Percentiles rank a stretch among this genome's conserved stretches.
phyloP scores from a whole-genome alignment of 2,797 vertebrate genomes.

The Lutjanus campechanus region DNA sequence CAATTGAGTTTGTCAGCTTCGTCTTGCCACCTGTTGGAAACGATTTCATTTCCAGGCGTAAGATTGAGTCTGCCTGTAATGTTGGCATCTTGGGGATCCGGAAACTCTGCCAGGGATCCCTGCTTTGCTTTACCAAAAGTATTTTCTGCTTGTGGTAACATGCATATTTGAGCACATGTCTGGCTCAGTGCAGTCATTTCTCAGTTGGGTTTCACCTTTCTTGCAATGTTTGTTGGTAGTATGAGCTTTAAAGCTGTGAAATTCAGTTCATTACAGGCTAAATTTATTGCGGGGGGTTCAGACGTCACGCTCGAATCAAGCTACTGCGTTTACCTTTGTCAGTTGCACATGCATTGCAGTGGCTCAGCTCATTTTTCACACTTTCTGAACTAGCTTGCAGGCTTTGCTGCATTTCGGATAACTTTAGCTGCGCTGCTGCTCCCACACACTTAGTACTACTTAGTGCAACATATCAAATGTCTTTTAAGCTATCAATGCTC shows the following conservation, averaged over 20 bases:
- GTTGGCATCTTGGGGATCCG: neutral
- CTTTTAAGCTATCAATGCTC: neutral
- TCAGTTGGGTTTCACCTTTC: neutral
- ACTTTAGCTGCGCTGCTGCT: neutral
- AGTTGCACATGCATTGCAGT: neutral
- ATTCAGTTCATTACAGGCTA: neutral
- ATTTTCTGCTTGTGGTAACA: neutral
- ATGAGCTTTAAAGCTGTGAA: neutral
- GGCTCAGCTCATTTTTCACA: neutral
- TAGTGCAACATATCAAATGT: neutral
- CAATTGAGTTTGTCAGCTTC: neutral
- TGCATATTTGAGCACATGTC: neutral
- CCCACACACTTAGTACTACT: neutral
- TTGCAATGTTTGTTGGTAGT: neutral
- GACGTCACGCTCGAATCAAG: neutral
- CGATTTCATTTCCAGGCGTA: neutral
- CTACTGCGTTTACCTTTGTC: neutral
- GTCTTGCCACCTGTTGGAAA: neutral
- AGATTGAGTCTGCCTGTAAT: neutral
- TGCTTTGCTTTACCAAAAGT: neutral
- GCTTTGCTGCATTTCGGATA: conserved; percentile 2
- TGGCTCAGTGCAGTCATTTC: neutral
- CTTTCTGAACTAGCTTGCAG: neutral
- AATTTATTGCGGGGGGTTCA: neutral
- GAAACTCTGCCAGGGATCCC: neutral